Evolutionary conservation across 2,113 vertebrate species (phyloP), one percentile per base, ranked within the genome.

Genomic region (Callaeas wilsoni): DNA sequence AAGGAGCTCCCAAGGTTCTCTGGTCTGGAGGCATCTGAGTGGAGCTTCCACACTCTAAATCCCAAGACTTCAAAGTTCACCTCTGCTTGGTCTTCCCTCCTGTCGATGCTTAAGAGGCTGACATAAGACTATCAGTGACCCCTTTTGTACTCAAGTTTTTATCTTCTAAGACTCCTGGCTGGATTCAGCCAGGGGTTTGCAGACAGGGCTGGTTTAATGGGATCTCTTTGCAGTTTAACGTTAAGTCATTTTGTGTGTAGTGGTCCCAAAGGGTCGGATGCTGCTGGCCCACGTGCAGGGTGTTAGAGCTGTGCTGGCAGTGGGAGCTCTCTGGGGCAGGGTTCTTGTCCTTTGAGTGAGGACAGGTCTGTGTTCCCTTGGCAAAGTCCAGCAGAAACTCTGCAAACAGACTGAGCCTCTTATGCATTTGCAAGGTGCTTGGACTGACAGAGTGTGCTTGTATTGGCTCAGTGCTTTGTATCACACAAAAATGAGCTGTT

Each of bases 31-130:
- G 39, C 4, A 4, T 41, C 46, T 26, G 56, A 17, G 35, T 63
- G 62, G 57, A 88, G 35, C 53, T 50, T 10, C 57, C 0, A 2
- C 16, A 2, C 22, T 33, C 60, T 53, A 16, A 63, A 85, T 55
- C 67, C 60, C 67, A 50, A 2, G 5, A 5, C n/a, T 71, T 32
- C 41, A 25, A 33, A 9, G 39, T 37, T 82, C 29, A 12, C 17
- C 39, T 76, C 52, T 39, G 56, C 67, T 68, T 56, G 25, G 2
- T 42, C 26, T 49, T 47, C 63, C 23, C 41, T 84, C 32, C 50
- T 26, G 37, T 10, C 0, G 0, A 10, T 1, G 9, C 56, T 69
- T 13, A 44, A 41, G 18, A 16, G 19, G 3, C 41, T 60, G 50
- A 9, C 1, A 22, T 53, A 22, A 50, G 53, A 21, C n/a, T 25